Evolutionary conservation across 1,140 invertebrate species (phyloP).

Genomic region (Pachypeltis micranthus): DNA sequence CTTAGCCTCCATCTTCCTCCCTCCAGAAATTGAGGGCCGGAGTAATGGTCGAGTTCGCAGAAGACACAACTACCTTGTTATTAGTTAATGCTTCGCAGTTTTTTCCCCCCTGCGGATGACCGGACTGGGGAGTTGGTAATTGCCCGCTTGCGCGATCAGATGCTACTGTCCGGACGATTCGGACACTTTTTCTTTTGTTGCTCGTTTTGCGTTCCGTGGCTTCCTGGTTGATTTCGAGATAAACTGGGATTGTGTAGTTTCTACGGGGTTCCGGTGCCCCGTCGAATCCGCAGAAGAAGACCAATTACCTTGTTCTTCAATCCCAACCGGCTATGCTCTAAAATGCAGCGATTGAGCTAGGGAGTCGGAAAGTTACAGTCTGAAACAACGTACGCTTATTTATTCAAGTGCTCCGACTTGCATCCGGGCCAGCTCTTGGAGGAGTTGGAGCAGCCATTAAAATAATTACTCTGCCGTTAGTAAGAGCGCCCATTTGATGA

Average conservation of each 20-base stretch:
- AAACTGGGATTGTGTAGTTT: neutral
- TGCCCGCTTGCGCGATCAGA: neutral
- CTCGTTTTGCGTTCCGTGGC: neutral
- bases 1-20: neutral
- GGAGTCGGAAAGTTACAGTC: too few relatives aligned
- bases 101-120: too few relatives aligned
- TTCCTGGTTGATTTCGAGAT: neutral
- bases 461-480: too few relatives aligned
- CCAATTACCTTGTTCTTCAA: too few relatives aligned
- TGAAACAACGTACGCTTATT: too few relatives aligned
- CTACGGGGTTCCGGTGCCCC: neutral
- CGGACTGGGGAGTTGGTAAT: neutral
- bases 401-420: too few relatives aligned
- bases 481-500: too few relatives aligned
- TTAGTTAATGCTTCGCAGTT: neutral
- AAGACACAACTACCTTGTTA: neutral
- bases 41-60: neutral
- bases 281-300: too few relatives aligned
- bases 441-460: too few relatives aligned
- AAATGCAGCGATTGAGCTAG: too few relatives aligned
- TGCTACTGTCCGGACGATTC: neutral
- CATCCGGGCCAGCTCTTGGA: too few relatives aligned
- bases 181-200: neutral
- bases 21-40: neutral
- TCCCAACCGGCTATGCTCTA: too few relatives aligned